A percentile compares a stretch with the other conserved stretches of the same genome.
Conservation (phyloP, 2,888 invertebrate genomes). For the Neelides folsomi region DNA sequence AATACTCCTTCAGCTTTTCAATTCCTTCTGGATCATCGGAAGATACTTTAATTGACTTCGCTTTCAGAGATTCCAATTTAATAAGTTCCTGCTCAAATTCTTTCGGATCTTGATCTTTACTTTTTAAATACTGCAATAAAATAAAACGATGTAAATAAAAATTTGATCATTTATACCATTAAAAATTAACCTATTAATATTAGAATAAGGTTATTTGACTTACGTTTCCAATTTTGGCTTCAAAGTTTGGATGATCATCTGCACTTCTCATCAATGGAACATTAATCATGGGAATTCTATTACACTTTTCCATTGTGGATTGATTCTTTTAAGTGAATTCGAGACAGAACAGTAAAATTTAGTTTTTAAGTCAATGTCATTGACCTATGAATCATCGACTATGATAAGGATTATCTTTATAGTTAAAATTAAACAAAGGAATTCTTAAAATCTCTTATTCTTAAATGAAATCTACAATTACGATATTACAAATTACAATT, state of each 20-base stretch:
- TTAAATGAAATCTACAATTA: too few relatives aligned
- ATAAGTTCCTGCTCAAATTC: slow-evolving; percentile 75
- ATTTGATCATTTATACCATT: background rate
- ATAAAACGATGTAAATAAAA: too few relatives aligned
- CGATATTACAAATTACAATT: too few relatives aligned
- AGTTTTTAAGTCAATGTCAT: too few relatives aligned
- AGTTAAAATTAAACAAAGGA: too few relatives aligned
- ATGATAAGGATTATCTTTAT: too few relatives aligned
- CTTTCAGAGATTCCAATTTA: slow-evolving; percentile 68
- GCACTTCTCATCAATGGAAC: slow-evolving; percentile 75
- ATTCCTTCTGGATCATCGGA: slow-evolving; percentile 66
- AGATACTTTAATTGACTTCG: slow-evolving; percentile 59
- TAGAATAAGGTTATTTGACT: slow-evolving; percentile 75
- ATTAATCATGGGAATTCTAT: slow-evolving; percentile 79
- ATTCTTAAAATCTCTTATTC: too few relatives aligned
- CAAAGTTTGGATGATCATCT: slow-evolving; percentile 62
- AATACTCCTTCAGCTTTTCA: slow-evolving; percentile 72
- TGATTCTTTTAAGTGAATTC: too few relatives aligned
- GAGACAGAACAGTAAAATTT: too few relatives aligned
- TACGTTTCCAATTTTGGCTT: slow-evolving; percentile 40
- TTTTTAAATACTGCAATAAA: background rate
- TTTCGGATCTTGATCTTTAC: slow-evolving; percentile 68
- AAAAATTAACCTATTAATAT: too few relatives aligned
- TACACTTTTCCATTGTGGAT: slow-evolving; percentile 79
- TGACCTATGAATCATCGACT: too few relatives aligned